Conservation (phyloP, 2,888 invertebrate species). For the Eupsilia transversa region DNA sequence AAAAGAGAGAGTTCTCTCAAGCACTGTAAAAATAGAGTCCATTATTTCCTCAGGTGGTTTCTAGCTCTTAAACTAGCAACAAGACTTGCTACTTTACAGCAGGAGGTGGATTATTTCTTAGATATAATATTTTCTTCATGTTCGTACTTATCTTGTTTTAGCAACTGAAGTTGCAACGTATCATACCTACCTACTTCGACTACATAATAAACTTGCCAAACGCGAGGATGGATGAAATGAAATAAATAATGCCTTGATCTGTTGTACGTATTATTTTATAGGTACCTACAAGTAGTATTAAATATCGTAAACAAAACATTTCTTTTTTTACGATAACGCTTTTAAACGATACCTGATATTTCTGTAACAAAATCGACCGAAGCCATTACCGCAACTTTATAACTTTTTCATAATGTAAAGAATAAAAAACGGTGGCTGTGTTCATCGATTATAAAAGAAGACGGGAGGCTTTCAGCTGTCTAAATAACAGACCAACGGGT, state of each 20-base stretch:
- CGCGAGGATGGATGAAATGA: neutral
- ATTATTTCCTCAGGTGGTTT: conserved; percentile 52
- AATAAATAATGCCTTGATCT: neutral
- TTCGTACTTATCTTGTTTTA: conserved; percentile 9
- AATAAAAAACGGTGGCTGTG: conserved; percentile 28
- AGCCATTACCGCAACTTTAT: conserved; percentile 42
- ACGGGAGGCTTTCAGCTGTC: conserved; percentile 58
- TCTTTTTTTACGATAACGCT: too few relatives aligned
- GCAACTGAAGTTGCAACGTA: conserved; percentile 2
- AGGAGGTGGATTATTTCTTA: conserved; percentile 36
- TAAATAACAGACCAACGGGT: conserved; percentile 63
- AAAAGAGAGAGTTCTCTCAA: conserved; percentile 1
- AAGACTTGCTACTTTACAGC: conserved; percentile 52
- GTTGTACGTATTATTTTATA: neutral
- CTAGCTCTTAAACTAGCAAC: conserved; percentile 41
- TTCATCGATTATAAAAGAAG: conserved; percentile 49
- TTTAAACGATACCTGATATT: conserved; percentile 43
- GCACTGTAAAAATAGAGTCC: conserved; percentile 28
- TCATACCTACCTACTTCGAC: neutral
- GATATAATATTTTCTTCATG: conserved; percentile 36
- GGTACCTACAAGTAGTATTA: neutral
- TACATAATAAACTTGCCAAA: neutral
- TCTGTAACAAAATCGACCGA: conserved; percentile 42
- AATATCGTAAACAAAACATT: conserved; percentile 2
- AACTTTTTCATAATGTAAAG: conserved; percentile 32